Evolutionary conservation across 2,888 invertebrate species (phyloP), one percentile per base, ranked within the genome.

Genomic region (Chalcis sispes): DNA sequence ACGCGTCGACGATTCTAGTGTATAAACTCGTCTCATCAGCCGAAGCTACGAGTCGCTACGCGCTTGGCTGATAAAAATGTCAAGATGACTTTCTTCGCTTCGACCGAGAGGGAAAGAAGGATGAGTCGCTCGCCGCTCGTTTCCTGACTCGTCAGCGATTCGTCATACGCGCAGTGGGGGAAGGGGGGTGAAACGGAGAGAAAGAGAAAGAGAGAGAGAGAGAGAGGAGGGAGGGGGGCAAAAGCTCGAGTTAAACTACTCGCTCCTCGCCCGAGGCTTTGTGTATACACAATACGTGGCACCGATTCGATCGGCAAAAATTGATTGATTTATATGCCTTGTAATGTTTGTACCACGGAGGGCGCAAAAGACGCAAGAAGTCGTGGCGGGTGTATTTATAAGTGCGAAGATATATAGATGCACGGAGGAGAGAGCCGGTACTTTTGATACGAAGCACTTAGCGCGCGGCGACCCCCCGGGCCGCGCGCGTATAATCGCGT

Each of bases 11-110:
- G n/a, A n/a, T n/a, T n/a, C n/a, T 18, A 13, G 20, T 1, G 20
- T 36, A 42, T 7, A 32, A 36, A 61, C 20, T 46, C 56, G 61
- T 40, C 71, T 70, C 70, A 52, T 61, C 70, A 52, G 48, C 32
- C 18, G 54, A 13, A 20, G 8, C 40, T 3, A 29, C 29, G 10
- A 27, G 58, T 5, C 27, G 23, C n/a, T 20, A 27, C 54, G 46
- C 54, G 27, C n/a, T n/a, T n/a, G n/a, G n/a, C 50, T 71, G 71
- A 71, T 71, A 61, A 61, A 62, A 71, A 61, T 23, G 71, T 71
- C 71, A 62, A 61, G 62, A 71, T 61, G 50, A 67, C 65, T 36
- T 32, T 62, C 10, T n/a, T 48, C 27, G 25, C 10, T 4, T 1
- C n/a, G n/a, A 36, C 36, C 36, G 5, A 36, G 10, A 42, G 7